These are phyloP conservation scores for Erethizon dorsatum DNA, from an alignment of 2,797 vertebrate genomes.

Conservation along the genomic window DNA sequence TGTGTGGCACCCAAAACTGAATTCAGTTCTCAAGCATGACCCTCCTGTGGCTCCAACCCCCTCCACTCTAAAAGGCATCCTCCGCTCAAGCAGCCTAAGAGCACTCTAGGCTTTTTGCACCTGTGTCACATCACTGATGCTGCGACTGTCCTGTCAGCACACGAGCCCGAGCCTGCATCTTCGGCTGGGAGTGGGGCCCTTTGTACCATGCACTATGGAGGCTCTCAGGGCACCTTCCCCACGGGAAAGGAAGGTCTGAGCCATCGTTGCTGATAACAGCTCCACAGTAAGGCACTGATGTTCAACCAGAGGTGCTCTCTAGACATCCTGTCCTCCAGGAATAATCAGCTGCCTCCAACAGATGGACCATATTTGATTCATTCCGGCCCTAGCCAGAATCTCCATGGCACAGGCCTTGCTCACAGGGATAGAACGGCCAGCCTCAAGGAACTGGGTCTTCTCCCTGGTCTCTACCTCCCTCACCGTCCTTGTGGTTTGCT, in stretches of 20 bases:
- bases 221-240: neutral
- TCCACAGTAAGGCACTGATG: neutral
- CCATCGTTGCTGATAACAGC: neutral
- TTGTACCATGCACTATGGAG: neutral
- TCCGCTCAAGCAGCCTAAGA: neutral
- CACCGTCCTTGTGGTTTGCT: neutral
- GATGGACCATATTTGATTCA: neutral
- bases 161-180: neutral
- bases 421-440: neutral
- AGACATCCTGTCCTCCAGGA: neutral
- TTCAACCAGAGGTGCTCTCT: neutral
- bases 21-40: neutral
- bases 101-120: neutral
- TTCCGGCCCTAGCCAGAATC: neutral
- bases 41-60: rapidly evolving
- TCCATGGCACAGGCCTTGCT: neutral
- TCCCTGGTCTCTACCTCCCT: neutral
- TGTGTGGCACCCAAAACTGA: neutral
- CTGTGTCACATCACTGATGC: neutral
- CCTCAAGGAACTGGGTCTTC: neutral
- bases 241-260: neutral
- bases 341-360: neutral
- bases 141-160: neutral
- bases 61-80: neutral
- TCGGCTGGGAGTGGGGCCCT: no score